Conservation (phyloP, 2,888 invertebrate species). For the Erebia ligea region DNA sequence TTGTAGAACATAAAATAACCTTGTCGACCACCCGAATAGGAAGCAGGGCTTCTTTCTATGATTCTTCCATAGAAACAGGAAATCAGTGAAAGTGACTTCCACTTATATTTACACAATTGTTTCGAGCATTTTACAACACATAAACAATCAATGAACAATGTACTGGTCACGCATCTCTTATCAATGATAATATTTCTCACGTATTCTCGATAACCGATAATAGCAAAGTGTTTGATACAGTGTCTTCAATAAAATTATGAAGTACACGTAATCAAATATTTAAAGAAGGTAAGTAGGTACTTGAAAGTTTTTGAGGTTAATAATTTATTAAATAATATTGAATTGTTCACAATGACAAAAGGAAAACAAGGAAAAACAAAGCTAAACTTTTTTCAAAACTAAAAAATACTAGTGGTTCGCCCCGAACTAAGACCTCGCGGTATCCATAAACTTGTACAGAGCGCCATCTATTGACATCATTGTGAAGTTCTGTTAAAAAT, state of each 20-base stretch:
- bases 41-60: too few species aligned
- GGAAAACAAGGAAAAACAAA: too few species aligned
- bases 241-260: constrained; percentile 22
- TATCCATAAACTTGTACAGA: too few species aligned
- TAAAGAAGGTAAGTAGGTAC: neutral
- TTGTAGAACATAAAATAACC: too few species aligned
- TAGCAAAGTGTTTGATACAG: constrained; percentile 22
- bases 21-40: too few species aligned
- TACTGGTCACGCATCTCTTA: constrained; percentile 48
- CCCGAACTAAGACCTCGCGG: too few species aligned
- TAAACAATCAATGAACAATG: constrained; percentile 18
- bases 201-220: constrained; percentile 49
- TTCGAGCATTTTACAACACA: neutral
- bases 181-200: constrained; percentile 53
- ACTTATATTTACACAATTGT: neutral
- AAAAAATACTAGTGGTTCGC: too few species aligned
- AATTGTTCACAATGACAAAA: too few species aligned
- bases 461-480: too few species aligned
- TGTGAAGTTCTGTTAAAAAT: too few species aligned
- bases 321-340: neutral
- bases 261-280: neutral
- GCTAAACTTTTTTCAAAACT: too few species aligned
- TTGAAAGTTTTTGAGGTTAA: constrained; percentile 3
- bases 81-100: neutral
- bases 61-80: too few species aligned